Conservation (phyloP, 2,113 vertebrate species). For the Gorilla gorilla region DNA sequence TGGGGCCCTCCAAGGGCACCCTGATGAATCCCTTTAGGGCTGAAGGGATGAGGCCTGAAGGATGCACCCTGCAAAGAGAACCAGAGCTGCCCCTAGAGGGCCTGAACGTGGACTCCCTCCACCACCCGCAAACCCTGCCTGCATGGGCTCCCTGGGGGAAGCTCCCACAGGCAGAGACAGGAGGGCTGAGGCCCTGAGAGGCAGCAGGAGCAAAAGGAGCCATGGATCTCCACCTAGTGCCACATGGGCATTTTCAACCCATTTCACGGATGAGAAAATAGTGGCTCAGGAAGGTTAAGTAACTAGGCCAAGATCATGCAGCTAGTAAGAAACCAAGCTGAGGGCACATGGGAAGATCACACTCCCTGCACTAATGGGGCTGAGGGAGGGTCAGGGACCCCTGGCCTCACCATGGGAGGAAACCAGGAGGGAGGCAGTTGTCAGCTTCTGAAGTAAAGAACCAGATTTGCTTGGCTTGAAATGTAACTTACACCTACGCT, state of each 20-base stretch:
- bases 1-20: neutral
- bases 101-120: rapidly evolving
- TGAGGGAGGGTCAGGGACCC: neutral
- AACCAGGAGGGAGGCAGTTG: neutral
- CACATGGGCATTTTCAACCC: neutral
- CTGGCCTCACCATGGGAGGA: neutral
- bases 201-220: neutral
- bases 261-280: neutral
- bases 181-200: neutral
- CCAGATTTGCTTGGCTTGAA: neutral
- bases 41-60: neutral
- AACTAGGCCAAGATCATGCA: neutral
- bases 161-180: neutral
- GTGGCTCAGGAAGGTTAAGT: neutral
- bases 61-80: too few species aligned
- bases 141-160: neutral
- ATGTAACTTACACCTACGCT: neutral
- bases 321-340: neutral
- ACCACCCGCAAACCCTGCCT: too few species aligned
- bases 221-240: neutral
- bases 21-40: neutral
- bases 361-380: neutral
- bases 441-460: neutral
- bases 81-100: neutral
- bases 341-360: neutral